A percentile compares a stretch with the other conserved stretches of the same genome.
phyloP scores from a whole-genome alignment of 2,113 vertebrate species.

The Hiodon alosoides region DNA sequence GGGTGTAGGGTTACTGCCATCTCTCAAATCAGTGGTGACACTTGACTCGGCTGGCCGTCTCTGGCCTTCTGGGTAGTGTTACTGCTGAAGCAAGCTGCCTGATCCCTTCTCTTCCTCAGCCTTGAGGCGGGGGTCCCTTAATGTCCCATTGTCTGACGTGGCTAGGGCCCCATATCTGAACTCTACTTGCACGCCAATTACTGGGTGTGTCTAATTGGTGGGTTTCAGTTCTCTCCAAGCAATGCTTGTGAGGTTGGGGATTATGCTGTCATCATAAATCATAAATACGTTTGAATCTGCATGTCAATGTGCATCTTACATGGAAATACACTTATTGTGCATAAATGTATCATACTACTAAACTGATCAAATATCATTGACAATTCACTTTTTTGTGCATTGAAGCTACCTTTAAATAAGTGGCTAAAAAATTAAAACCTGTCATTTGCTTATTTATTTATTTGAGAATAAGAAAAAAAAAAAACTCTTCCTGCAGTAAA shows the following conservation, averaged over 20 bases:
- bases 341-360: background rate
- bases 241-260: background rate
- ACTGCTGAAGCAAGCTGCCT: conserved; percentile 20
- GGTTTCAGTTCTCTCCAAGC: background rate
- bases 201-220: conserved; percentile 22
- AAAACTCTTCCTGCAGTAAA: conserved; percentile 7
- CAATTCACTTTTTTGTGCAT: background rate
- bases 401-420: conserved; percentile 9
- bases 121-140: conserved; percentile 25
- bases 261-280: background rate
- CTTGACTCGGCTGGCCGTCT: conserved; percentile 36
- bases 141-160: conserved; percentile 24
- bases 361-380: background rate
- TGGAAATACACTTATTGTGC: no score
- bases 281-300: no score
- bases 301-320: no score
- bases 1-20: conserved; percentile 39
- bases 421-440: conserved; percentile 18
- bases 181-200: conserved; percentile 17
- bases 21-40: conserved; percentile 25
- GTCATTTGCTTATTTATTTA: background rate
- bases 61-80: conserved; percentile 26
- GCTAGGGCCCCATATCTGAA: conserved; percentile 29
- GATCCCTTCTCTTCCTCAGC: background rate
- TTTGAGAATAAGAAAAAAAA: background rate